These are phyloP conservation scores for Lethocerus indicus DNA, from an alignment of 1,140 invertebrate genomes.

Conservation along the genomic window DNA sequence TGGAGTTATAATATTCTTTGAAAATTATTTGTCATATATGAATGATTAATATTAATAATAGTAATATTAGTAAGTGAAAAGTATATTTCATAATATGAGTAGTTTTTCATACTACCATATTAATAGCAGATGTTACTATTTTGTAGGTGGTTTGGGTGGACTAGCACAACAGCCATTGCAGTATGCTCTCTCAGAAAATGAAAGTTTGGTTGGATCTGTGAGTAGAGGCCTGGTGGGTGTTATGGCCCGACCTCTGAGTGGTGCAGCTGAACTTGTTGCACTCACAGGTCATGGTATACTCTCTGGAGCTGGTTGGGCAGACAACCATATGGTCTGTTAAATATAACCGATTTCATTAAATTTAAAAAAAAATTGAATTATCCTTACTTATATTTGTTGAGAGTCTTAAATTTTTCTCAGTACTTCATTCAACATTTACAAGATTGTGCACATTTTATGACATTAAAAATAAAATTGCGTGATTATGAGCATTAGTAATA, in stretches of 20 bases:
- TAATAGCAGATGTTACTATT: too few relatives aligned
- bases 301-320: conserved; percentile 60
- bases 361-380: not conserved
- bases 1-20: too few relatives aligned
- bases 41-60: too few relatives aligned
- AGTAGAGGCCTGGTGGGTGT: conserved; percentile 69
- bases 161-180: conserved; percentile 85
- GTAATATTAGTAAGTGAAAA: too few relatives aligned
- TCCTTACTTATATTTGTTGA: conserved; percentile 1
- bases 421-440: not conserved
- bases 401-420: not conserved
- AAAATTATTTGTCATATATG: too few relatives aligned
- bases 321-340: conserved; percentile 30
- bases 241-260: conserved; percentile 78
- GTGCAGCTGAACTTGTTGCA: conserved; percentile 82
- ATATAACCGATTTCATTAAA: not conserved
- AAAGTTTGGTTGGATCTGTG: conserved; percentile 60
- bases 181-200: conserved; percentile 41
- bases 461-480: not conserved
- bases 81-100: too few relatives aligned
- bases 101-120: too few relatives aligned
- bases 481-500: not conserved
- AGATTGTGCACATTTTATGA: not conserved
- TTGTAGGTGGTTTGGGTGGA: conserved; percentile 70
- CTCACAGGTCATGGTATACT: conserved; percentile 77